Conservation (phyloP, 2,113 vertebrate species). For the Dromaius novaehollandiae region DNA sequence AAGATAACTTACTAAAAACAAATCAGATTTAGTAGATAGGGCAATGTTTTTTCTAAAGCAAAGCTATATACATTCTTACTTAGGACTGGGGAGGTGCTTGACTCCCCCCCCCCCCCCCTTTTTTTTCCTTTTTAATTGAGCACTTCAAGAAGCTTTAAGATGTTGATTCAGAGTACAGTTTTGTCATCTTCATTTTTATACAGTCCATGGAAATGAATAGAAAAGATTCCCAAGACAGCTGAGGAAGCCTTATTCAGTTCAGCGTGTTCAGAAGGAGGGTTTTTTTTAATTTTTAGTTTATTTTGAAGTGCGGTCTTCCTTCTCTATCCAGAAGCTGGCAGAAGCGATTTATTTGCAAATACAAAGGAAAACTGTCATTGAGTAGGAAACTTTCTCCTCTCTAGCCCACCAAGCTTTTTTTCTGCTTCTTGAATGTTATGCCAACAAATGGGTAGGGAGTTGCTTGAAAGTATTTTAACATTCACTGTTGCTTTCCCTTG, state of each 20-base stretch:
- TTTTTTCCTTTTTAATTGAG: neutral
- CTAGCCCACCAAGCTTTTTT: neutral
- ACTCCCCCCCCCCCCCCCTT: too few species aligned
- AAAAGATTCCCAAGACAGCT: neutral
- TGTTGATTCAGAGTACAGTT: neutral
- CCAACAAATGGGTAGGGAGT: accelerated
- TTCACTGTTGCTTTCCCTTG: neutral
- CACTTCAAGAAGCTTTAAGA: neutral
- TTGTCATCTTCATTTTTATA: neutral
- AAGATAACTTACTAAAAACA: neutral
- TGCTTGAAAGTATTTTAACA: neutral
- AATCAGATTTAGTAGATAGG: neutral
- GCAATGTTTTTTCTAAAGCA: neutral
- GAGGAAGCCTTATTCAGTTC: neutral
- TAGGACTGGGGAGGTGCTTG: neutral
- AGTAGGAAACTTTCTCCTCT: conserved; percentile 41
- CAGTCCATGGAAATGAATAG: neutral
- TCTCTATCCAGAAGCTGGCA: conserved; percentile 36
- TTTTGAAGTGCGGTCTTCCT: conserved; percentile 37
- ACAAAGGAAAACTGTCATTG: neutral
- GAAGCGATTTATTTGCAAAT: conserved; percentile 44
- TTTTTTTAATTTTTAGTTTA: conserved; percentile 27
- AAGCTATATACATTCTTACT: neutral
- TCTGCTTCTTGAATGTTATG: neutral
- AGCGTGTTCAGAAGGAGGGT: conserved; percentile 12